Base-by-base conservation (phyloP, 2,888 invertebrate genomes). In the Xanthorhoe spadicearia region DNA sequence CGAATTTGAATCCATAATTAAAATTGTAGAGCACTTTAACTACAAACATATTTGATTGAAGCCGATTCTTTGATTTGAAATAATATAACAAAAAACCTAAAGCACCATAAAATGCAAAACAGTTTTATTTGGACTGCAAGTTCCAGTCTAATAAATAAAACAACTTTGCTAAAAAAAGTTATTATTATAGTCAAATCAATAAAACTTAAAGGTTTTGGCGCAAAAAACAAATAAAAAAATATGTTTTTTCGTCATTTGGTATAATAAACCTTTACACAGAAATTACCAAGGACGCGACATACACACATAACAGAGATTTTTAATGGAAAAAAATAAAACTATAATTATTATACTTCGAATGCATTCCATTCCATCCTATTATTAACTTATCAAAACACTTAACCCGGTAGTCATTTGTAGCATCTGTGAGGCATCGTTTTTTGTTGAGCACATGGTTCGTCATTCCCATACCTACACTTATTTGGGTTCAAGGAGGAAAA, bases 401-500 rank as follows among this genome's bases (percentile, higher is more conserved):
- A 43, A 54, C 58, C 48, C 60, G 18, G 50, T 46, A 49, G 52
- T 48, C n/a, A 53, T 28, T 32, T 38, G 28, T 38, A 53, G 56
- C 66, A 66, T 66, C 18, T 66, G 66, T 48, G 35, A 48, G 28
- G 35, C 32, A 56, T 35, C 8, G 38, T 66, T 64, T 58, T 64
- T 66, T 61, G 49, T 52, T 28, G 17, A 57, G 53, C 66, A 66
- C 61, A 61, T 66, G 61, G 66, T 58, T 53, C n/a, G 35, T 46
- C 51, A 51, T 51, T 62, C 38, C 51, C 28, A 50, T 55, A 55
- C 23, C 38, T 28, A 50, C 18, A 49, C 38, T 43, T 43, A 62
- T 62, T 56, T 17, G 50, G 23, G 38, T 50, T 61, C 23, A 55
- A 48, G 10, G 1, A 13, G 13, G 10, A 43, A 43, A 43, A 13